Conservation (phyloP, 2,797 vertebrate species). For the Muscicapa striata region DNA sequence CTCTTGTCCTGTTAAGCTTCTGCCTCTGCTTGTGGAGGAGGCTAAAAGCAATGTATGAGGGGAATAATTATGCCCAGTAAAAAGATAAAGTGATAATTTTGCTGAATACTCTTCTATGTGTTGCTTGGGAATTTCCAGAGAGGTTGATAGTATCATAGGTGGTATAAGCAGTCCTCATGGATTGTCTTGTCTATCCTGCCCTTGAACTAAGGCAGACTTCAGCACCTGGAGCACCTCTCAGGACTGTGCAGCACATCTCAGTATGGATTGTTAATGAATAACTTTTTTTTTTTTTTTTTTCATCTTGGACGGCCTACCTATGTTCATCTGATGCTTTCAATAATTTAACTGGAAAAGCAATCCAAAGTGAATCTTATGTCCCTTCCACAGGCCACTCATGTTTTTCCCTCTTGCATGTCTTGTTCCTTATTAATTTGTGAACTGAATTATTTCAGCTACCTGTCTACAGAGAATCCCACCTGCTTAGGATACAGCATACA, state of each 20-base stretch:
- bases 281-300: too few species aligned
- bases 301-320: neutral
- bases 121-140: neutral
- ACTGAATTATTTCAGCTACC: neutral
- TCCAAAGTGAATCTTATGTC: neutral
- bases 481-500: fast-evolving
- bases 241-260: neutral
- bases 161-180: neutral
- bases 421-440: neutral
- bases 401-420: neutral
- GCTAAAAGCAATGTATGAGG: neutral
- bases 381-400: fast-evolving
- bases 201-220: neutral
- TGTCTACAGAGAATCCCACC: neutral
- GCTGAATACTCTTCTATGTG: neutral
- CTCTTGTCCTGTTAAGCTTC: neutral
- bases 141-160: neutral
- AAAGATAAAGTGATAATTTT: neutral
- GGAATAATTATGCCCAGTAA: neutral
- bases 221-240: too few species aligned
- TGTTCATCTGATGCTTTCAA: neutral
- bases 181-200: neutral
- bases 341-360: neutral
- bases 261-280: neutral
- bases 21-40: neutral